These are phyloP conservation scores for Agrenia bidenticulata DNA, from an alignment of 2,888 invertebrate species.

Conservation along the genomic window DNA sequence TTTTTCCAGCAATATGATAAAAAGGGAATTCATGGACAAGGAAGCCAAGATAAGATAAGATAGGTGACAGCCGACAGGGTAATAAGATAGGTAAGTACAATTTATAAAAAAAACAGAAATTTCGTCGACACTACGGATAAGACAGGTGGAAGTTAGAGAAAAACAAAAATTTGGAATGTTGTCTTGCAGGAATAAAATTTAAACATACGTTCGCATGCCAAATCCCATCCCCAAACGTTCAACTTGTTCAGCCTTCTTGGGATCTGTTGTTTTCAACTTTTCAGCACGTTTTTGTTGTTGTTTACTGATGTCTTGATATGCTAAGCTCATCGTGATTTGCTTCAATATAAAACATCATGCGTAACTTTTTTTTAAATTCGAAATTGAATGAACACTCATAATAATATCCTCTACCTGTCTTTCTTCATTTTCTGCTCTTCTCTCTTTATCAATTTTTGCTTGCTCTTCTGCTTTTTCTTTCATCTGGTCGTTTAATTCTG, in stretches of 20 bases:
- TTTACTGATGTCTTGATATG: slow-evolving; percentile 74
- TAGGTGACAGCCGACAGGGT: no score
- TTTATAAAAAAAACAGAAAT: no score
- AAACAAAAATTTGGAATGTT: background rate
- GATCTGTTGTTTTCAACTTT: slow-evolving; percentile 70
- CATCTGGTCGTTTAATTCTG: slow-evolving; percentile 78
- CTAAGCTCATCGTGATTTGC: slow-evolving; percentile 61
- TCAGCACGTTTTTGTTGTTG: slow-evolving; percentile 70
- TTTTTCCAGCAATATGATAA: no score
- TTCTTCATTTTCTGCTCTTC: slow-evolving; percentile 66
- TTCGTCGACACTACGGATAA: no score
- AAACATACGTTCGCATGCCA: slow-evolving; percentile 60
- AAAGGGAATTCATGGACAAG: no score
- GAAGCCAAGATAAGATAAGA: no score
- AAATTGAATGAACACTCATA: no score
- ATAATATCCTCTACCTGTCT: slow-evolving; percentile 58
- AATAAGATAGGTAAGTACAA: background rate
- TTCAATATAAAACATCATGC: slow-evolving; percentile 46
- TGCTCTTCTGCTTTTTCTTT: slow-evolving; percentile 56
- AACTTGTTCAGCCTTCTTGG: slow-evolving; percentile 80
- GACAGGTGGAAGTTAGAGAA: no score
- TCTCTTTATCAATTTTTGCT: slow-evolving; percentile 45
- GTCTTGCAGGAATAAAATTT: slow-evolving; percentile 15
- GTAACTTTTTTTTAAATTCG: no score
- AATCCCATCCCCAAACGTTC: slow-evolving; percentile 94